Evolutionary conservation across 2,888 invertebrate genomes (phyloP).

Genomic region (Macroteleia sp.): DNA sequence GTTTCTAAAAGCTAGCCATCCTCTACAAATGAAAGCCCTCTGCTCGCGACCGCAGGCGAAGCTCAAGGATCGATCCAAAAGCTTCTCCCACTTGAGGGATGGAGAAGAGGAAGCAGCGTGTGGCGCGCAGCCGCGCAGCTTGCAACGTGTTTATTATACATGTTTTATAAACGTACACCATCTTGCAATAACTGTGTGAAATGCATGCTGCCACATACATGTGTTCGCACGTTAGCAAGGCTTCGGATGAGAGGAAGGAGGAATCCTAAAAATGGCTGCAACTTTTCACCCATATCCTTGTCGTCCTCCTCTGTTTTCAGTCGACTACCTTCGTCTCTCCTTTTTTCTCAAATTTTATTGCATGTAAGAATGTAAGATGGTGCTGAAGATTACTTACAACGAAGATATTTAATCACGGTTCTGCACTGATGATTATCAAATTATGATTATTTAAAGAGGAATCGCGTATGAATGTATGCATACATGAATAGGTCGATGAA

Average conservation of each 20-base stretch:
- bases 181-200: constrained; percentile 50
- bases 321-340: constrained; percentile 65
- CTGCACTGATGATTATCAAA: too few species aligned
- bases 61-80: constrained; percentile 71
- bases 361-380: too few species aligned
- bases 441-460: too few species aligned
- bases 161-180: constrained; percentile 71
- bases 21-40: constrained; percentile 58
- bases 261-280: constrained; percentile 67
- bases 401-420: too few species aligned
- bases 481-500: too few species aligned
- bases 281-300: constrained; percentile 68
- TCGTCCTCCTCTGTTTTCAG: not conserved
- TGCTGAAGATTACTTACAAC: too few species aligned
- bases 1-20: constrained; percentile 59
- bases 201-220: constrained; percentile 54
- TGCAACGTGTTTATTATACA: constrained; percentile 72
- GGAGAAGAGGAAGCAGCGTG: constrained; percentile 30
- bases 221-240: constrained; percentile 60
- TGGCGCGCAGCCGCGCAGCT: constrained; percentile 60
- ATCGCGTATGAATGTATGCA: too few species aligned
- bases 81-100: constrained; percentile 54
- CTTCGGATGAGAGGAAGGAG: constrained; percentile 42
- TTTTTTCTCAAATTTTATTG: not conserved
- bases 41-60: constrained; percentile 69